A percentile compares a stretch with the other conserved stretches of the same genome.
These are phyloP conservation scores for Semibalanus balanoides DNA, from an alignment of 1,140 invertebrate genomes.

Conservation along the genomic window DNA sequence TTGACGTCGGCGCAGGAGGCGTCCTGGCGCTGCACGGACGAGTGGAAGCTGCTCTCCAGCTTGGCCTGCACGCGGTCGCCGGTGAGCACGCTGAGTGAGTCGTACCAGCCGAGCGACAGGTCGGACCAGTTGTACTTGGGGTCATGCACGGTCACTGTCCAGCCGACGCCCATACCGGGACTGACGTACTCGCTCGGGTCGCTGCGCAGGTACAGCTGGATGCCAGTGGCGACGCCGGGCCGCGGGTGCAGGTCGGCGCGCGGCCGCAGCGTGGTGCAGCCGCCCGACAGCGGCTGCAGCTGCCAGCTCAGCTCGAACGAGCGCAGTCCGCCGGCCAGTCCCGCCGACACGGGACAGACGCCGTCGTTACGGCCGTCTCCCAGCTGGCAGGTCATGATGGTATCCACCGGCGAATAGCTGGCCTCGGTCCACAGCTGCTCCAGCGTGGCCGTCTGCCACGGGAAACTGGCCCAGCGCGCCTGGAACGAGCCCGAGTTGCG, in stretches of 20 bases:
- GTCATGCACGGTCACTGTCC: background rate
- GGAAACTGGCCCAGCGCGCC: background rate
- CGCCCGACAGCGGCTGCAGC: background rate
- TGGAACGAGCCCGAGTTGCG: background rate
- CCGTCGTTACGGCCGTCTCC: background rate
- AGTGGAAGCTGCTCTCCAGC: background rate
- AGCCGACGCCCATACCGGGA: background rate
- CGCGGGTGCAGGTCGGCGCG: background rate
- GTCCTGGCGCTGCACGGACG: background rate
- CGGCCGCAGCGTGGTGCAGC: background rate
- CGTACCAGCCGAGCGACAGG: background rate
- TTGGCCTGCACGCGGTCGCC: background rate
- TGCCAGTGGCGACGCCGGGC: background rate
- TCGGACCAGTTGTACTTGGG: background rate
- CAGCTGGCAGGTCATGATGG: background rate
- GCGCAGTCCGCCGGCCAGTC: background rate
- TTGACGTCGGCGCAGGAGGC: background rate
- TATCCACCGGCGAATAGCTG: background rate
- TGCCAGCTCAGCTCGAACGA: background rate
- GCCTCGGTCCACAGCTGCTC: background rate
- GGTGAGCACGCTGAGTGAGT: background rate
- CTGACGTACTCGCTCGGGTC: background rate
- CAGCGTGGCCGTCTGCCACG: background rate
- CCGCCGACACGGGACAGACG: background rate
- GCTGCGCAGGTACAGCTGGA: background rate